Evolutionary conservation across 2,888 invertebrate genomes (phyloP).

Genomic region (Oscheius sp.): DNA sequence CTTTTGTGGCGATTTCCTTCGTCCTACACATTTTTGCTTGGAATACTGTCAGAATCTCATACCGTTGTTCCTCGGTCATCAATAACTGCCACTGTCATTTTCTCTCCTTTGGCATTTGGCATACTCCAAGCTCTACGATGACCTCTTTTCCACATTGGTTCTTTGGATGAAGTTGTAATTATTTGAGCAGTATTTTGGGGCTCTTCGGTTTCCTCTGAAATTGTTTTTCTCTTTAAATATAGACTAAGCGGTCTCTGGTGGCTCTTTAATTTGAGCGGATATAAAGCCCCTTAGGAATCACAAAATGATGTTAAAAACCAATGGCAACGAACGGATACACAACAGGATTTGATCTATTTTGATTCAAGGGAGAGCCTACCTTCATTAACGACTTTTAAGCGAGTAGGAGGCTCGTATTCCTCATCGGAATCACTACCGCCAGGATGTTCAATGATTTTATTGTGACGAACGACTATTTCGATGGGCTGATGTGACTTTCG

Average conservation of each 20-base stretch:
- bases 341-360: too few relatives aligned
- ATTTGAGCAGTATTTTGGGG: neutral
- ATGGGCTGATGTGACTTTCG: slow-evolving; percentile 50
- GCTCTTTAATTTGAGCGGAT: too few relatives aligned
- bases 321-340: too few relatives aligned
- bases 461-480: slow-evolving; percentile 66
- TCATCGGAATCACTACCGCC: slow-evolving; percentile 29
- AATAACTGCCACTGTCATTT: slow-evolving; percentile 62
- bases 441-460: slow-evolving; percentile 54
- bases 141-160: slow-evolving; percentile 55
- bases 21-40: slow-evolving; percentile 44
- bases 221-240: too few relatives aligned
- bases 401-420: neutral
- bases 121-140: slow-evolving; percentile 69
- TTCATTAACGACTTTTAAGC: slow-evolving; percentile 38
- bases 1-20: slow-evolving; percentile 56
- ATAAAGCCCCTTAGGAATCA: too few relatives aligned
- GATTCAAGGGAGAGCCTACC: too few relatives aligned
- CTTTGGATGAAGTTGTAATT: slow-evolving; percentile 2
- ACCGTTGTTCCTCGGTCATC: slow-evolving; percentile 47
- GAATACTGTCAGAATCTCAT: neutral
- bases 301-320: too few relatives aligned
- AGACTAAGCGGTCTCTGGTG: too few relatives aligned
- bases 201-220: neutral
- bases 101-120: slow-evolving; percentile 66